These are phyloP conservation scores for Aphidoletes aphidimyza DNA, from an alignment of 2,888 invertebrate genomes.

Conservation along the genomic window DNA sequence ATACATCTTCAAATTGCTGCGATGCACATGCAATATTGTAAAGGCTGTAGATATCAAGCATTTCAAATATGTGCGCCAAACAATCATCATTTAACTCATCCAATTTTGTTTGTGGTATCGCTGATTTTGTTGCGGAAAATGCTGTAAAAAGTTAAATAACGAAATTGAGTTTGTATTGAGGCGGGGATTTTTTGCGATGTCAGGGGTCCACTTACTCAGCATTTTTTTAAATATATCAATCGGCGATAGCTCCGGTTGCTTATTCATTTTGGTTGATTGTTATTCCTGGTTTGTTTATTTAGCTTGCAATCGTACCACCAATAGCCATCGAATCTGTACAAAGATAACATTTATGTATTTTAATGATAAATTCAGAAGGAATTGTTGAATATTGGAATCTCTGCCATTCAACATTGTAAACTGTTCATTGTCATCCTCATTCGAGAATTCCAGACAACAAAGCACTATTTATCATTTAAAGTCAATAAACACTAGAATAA, in stretches of 20 bases:
- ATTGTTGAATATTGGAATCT: too few relatives aligned
- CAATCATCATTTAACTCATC: slow-evolving; percentile 28
- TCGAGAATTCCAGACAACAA: neutral
- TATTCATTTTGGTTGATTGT: too few relatives aligned
- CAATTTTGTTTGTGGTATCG: neutral
- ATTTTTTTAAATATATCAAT: neutral
- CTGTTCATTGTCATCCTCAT: too few relatives aligned
- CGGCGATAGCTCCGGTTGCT: neutral
- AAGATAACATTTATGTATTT: too few relatives aligned
- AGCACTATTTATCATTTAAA: neutral
- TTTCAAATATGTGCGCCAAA: slow-evolving; percentile 31
- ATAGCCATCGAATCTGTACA: too few relatives aligned
- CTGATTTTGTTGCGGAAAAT: neutral
- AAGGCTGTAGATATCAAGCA: neutral
- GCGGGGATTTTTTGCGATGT: too few relatives aligned
- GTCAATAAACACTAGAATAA: neutral
- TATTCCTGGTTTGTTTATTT: too few relatives aligned
- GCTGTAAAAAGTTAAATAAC: neutral
- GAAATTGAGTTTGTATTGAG: neutral
- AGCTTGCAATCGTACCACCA: too few relatives aligned
- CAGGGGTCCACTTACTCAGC: neutral
- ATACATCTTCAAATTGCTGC: neutral
- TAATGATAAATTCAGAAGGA: too few relatives aligned
- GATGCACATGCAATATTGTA: slow-evolving; percentile 9
- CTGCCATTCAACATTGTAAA: too few relatives aligned